A percentile compares a stretch with the other conserved stretches of the same genome.
Evolutionary conservation across 2,888 invertebrate genomes (phyloP).

Genomic region (Conus canariensis): DNA sequence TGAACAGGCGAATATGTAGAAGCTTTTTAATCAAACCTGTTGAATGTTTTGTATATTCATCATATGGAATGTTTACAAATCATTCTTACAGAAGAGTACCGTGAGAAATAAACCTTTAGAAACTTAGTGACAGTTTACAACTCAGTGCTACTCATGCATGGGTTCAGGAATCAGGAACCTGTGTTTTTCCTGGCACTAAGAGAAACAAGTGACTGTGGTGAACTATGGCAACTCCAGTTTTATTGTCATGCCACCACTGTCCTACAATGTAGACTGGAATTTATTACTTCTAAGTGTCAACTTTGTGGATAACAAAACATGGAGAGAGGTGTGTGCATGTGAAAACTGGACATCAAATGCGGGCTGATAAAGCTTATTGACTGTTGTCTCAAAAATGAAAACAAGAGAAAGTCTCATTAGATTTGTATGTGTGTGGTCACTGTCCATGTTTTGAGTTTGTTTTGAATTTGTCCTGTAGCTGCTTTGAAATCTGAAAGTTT

Average conservation of each 20-base stretch:
- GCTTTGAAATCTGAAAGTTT: too few species aligned
- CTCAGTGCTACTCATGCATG: slow-evolving; percentile 39
- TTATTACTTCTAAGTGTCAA: not conserved
- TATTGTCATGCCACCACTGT: not conserved
- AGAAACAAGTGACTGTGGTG: not conserved
- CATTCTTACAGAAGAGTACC: too few species aligned
- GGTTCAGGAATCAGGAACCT: slow-evolving; percentile 1
- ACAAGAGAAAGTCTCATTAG: too few species aligned
- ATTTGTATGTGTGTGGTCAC: too few species aligned
- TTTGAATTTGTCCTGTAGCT: too few species aligned
- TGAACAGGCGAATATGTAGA: not conserved
- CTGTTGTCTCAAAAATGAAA: too few species aligned
- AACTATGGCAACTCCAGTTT: not conserved
- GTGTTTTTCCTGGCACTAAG: slow-evolving; percentile 43
- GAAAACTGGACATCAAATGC: too few species aligned
- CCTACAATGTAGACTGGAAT: not conserved
- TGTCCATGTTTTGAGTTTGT: too few species aligned
- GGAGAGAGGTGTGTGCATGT: not conserved
- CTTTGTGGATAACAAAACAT: slow-evolving; percentile 5
- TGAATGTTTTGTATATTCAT: not conserved
- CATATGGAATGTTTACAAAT: too few species aligned
- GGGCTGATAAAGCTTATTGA: too few species aligned
- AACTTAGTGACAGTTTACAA: not conserved
- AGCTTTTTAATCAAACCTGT: not conserved
- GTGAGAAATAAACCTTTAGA: too few species aligned